Evolutionary conservation across 2,113 vertebrate genomes (phyloP).

Genomic region (Petrocephalus microphthalmus): DNA sequence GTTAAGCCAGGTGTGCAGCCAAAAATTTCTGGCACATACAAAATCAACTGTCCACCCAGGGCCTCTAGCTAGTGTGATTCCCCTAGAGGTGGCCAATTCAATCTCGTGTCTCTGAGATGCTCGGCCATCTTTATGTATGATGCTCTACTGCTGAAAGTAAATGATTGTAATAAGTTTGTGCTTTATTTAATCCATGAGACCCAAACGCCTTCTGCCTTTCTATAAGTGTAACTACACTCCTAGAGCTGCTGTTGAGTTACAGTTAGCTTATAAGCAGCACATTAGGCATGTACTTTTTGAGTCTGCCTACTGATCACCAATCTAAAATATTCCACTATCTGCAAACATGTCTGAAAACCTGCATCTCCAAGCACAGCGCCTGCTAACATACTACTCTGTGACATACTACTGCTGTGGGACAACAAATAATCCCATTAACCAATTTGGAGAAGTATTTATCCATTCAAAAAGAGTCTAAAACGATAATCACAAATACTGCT

Average conservation of each 20-base stretch:
- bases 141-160: not conserved
- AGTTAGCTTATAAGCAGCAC: not conserved
- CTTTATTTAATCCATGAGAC: not conserved
- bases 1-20: too few species aligned
- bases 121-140: not conserved
- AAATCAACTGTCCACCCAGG: not conserved
- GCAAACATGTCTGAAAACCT: not conserved
- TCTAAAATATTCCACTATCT: not conserved
- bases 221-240: not conserved
- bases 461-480: not conserved
- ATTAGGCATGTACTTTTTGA: not conserved
- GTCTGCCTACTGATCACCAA: not conserved
- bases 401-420: not conserved
- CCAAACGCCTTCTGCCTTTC: not conserved
- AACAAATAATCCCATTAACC: not conserved
- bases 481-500: not conserved
- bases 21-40: not conserved
- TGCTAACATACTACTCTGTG: not conserved
- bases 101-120: not conserved
- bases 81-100: not conserved
- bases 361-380: not conserved
- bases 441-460: not conserved
- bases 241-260: not conserved
- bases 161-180: not conserved
- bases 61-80: not conserved